Percentiles rank a stretch among this genome's conserved stretches.
These are phyloP conservation scores for Nephrotoma flavescens DNA, from an alignment of 2,888 invertebrate species.

Conservation along the genomic window DNA sequence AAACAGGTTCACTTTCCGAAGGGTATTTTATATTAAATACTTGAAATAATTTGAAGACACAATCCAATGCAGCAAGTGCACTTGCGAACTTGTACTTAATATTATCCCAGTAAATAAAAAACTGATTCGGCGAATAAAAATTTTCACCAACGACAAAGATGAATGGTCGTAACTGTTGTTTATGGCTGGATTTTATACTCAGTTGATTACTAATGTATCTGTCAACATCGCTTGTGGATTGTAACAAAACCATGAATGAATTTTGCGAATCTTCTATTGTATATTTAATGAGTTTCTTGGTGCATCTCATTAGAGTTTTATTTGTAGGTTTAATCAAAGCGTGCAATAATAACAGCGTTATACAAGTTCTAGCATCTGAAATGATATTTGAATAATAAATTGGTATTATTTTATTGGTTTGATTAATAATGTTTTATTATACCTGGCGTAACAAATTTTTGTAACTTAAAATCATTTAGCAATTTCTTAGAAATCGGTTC, in stretches of 20 bases:
- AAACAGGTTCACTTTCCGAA: no score
- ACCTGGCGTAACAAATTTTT: not conserved
- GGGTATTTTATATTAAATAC: no score
- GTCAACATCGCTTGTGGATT: not conserved
- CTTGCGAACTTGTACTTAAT: no score
- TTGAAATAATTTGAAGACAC: no score
- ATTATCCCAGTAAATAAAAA: no score
- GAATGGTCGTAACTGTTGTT: no score
- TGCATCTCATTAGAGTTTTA: not conserved
- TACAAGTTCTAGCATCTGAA: not conserved
- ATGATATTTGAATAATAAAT: not conserved
- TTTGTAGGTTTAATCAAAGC: not conserved
- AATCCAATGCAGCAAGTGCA: no score
- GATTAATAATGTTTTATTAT: not conserved
- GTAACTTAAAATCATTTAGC: not conserved
- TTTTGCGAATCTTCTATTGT: not conserved
- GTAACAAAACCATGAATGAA: not conserved
- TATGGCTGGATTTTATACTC: no score
- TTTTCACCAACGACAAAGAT: no score
- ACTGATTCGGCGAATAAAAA: no score
- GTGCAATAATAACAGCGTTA: not conserved
- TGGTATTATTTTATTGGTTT: no score
- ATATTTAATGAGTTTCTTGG: not conserved
- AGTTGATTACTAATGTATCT: no score
- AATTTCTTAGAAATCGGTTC: not conserved